Percentiles rank a stretch among this genome's conserved stretches.
phyloP scores from a whole-genome alignment of 1,140 invertebrate genomes.

The Ostrea edulis region DNA sequence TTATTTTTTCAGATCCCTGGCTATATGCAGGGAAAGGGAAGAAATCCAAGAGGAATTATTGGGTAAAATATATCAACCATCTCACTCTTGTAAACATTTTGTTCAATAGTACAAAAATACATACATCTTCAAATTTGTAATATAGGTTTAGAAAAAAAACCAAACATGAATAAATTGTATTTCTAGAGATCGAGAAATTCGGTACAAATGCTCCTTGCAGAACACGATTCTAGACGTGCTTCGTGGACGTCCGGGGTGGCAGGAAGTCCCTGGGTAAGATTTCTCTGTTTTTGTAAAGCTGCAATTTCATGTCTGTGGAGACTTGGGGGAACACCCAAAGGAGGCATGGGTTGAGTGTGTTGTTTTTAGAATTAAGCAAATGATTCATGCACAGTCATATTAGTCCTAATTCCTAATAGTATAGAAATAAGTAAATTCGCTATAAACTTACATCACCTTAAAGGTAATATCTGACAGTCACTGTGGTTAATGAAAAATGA shows the following conservation, averaged over 20 bases:
- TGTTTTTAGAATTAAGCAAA: neutral
- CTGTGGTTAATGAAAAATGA: neutral
- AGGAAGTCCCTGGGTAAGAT: conserved; percentile 74
- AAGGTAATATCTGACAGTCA: neutral
- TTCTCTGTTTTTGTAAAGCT: neutral
- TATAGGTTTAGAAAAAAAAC: too few relatives aligned
- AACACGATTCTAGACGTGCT: conserved; percentile 79
- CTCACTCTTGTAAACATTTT: too few relatives aligned
- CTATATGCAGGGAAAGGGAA: conserved; percentile 65
- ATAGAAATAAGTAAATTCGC: neutral
- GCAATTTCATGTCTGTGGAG: neutral
- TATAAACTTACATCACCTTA: neutral
- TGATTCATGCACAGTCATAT: too few relatives aligned
- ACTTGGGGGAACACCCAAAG: neutral
- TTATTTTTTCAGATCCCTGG: conserved; percentile 62
- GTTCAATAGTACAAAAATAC: too few relatives aligned
- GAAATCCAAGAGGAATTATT: conserved; percentile 64
- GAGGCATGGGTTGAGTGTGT: neutral
- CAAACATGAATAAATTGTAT: neutral
- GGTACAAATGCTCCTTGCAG: conserved; percentile 78
- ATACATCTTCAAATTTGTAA: too few relatives aligned
- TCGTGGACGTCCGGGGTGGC: conserved; percentile 76
- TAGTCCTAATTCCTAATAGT: neutral
- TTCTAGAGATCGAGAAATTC: conserved; percentile 75
- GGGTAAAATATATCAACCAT: conserved; percentile 59